Conservation (phyloP, 1,140 invertebrate species). For the Proales similis region DNA sequence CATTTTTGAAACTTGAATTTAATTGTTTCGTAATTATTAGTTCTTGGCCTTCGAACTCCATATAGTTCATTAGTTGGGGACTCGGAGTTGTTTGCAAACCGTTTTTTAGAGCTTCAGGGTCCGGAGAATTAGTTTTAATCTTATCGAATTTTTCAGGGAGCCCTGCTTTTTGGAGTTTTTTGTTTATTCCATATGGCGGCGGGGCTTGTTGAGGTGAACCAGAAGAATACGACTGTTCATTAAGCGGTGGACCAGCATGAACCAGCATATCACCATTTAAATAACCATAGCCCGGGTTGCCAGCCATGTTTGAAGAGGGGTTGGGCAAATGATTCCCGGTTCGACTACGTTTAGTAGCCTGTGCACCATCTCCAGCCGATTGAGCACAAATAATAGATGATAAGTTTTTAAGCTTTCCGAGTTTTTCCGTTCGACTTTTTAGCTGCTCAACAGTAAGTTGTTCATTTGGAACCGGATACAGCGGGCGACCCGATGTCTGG, state of each 20-base stretch:
- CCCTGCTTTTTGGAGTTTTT: slow-evolving; percentile 22
- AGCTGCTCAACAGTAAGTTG: slow-evolving; percentile 86
- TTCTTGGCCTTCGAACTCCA: slow-evolving; percentile 34
- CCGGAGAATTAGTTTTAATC: background rate
- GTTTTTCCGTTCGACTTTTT: slow-evolving; percentile 79
- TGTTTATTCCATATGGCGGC: slow-evolving; percentile 20
- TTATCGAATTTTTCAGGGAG: slow-evolving; percentile 35
- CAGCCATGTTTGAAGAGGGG: background rate
- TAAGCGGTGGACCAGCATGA: background rate
- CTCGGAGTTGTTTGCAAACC: slow-evolving; percentile 33
- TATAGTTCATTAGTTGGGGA: slow-evolving; percentile 37
- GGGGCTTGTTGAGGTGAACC: slow-evolving; percentile 11
- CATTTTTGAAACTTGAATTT: slow-evolving; percentile 11
- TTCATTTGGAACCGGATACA: slow-evolving; percentile 13
- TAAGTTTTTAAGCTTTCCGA: slow-evolving; percentile 67
- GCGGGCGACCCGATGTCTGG: background rate
- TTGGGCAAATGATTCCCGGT: too few relatives aligned
- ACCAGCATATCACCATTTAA: slow-evolving; percentile 1
- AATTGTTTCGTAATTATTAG: slow-evolving; percentile 36
- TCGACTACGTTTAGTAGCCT: background rate
- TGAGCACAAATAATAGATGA: slow-evolving; percentile 13
- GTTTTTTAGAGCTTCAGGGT: background rate
- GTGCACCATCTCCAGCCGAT: background rate
- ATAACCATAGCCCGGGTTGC: background rate
- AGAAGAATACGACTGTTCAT: background rate